phyloP scores from a whole-genome alignment of 2,113 vertebrate species.

The Tupaia chinensis region DNA sequence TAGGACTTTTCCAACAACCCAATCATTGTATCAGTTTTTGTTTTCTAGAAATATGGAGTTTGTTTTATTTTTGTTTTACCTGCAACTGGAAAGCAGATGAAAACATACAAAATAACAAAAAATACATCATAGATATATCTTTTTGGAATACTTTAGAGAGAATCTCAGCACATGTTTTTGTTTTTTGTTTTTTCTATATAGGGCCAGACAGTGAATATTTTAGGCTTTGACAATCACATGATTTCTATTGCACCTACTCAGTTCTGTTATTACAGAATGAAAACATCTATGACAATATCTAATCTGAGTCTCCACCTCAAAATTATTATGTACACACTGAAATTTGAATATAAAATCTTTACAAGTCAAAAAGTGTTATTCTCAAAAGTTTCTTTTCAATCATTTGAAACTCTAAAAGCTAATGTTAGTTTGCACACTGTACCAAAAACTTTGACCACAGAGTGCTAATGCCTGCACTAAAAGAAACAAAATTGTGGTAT shows the following conservation, averaged over 20 bases:
- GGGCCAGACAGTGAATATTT: neutral
- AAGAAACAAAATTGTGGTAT: neutral
- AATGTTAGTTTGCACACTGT: neutral
- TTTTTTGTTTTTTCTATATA: neutral
- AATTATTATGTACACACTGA: neutral
- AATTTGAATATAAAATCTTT: neutral
- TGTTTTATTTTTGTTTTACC: neutral
- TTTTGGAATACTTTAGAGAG: neutral
- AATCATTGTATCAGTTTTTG: too few species aligned
- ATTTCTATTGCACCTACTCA: neutral
- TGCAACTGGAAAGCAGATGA: neutral
- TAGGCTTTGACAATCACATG: neutral
- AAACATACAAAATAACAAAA: neutral
- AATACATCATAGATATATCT: neutral
- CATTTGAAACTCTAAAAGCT: neutral
- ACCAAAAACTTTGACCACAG: fast-evolving
- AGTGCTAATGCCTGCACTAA: neutral
- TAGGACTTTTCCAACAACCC: too few species aligned
- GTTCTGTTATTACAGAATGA: neutral
- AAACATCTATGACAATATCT: neutral
- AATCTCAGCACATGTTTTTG: neutral
- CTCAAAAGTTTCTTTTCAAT: neutral
- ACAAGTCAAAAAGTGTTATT: neutral
- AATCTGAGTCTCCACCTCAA: too few species aligned
- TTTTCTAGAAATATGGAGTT: neutral